Percentiles rank a stretch among this genome's conserved stretches.
phyloP scores from a whole-genome alignment of 2,797 vertebrate species.

The Eleutherodactylus coqui region DNA sequence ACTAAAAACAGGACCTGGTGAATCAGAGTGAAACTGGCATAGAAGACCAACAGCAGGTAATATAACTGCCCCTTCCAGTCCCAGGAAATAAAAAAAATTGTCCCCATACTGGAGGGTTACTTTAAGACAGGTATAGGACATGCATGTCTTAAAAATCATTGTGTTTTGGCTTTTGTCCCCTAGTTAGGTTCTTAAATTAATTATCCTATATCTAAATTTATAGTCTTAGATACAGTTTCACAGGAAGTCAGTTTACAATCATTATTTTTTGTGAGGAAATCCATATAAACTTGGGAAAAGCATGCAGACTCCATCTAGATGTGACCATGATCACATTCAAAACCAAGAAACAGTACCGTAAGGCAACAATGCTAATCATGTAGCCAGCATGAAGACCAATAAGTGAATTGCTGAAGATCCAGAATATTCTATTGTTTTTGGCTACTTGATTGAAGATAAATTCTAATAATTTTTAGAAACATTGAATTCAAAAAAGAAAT shows the following conservation, averaged over 20 bases:
- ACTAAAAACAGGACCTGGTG: no score
- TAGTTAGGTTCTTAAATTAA: not conserved
- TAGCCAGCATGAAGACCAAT: not conserved
- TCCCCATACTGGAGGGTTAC: no score
- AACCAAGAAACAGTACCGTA: not conserved
- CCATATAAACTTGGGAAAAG: not conserved
- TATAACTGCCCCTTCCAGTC: no score
- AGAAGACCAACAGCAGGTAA: no score
- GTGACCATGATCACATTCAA: not conserved
- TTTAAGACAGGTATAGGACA: no score
- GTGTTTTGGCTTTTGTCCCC: not conserved
- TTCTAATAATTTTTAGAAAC: not conserved
- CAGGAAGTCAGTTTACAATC: not conserved
- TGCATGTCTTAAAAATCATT: no score
- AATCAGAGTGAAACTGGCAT: no score
- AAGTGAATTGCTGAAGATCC: not conserved
- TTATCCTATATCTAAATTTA: not conserved
- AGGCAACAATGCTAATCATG: not conserved
- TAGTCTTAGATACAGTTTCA: not conserved
- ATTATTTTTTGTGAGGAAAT: not conserved
- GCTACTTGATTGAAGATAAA: slow-evolving; percentile 3
- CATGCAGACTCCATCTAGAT: not conserved
- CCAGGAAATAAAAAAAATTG: no score
- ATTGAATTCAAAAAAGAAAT: slow-evolving; percentile 42
- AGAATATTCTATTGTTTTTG: not conserved